These are phyloP conservation scores for Aspidiotus destructor DNA, from an alignment of 2,888 invertebrate genomes.

Conservation along the genomic window DNA sequence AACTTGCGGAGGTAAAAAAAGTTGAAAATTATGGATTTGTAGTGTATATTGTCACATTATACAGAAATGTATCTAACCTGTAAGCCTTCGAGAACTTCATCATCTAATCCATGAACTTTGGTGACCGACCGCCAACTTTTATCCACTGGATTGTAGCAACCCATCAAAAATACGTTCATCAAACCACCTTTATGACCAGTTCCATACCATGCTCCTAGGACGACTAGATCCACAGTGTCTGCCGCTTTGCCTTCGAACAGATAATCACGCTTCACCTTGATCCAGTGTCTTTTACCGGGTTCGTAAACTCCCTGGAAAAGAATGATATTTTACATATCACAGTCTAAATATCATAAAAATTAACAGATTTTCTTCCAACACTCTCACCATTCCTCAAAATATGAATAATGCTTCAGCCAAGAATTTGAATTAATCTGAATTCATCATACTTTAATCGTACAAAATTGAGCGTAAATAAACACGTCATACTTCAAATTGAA, in stretches of 20 bases:
- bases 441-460: neutral
- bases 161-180: conserved; percentile 91
- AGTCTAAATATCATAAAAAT: conserved; percentile 12
- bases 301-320: conserved; percentile 64
- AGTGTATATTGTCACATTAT: too few relatives aligned
- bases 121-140: conserved; percentile 81
- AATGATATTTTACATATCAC: neutral
- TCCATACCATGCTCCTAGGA: conserved; percentile 91
- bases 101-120: conserved; percentile 77
- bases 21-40: too few relatives aligned
- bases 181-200: conserved; percentile 40
- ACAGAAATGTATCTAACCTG: conserved; percentile 45
- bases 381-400: too few relatives aligned
- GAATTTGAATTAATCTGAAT: neutral
- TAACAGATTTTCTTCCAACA: neutral
- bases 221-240: conserved; percentile 85
- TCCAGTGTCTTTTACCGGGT: conserved; percentile 90
- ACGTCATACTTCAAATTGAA: too few relatives aligned
- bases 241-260: conserved; percentile 88
- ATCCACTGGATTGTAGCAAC: conserved; percentile 60
- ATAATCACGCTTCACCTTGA: conserved; percentile 94
- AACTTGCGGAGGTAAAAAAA: too few relatives aligned
- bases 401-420: neutral
- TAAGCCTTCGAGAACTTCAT: conserved; percentile 66
- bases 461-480: too few relatives aligned